phyloP scores from a whole-genome alignment of 2,888 invertebrate genomes.

The Rhagophthalmus giganteus region DNA sequence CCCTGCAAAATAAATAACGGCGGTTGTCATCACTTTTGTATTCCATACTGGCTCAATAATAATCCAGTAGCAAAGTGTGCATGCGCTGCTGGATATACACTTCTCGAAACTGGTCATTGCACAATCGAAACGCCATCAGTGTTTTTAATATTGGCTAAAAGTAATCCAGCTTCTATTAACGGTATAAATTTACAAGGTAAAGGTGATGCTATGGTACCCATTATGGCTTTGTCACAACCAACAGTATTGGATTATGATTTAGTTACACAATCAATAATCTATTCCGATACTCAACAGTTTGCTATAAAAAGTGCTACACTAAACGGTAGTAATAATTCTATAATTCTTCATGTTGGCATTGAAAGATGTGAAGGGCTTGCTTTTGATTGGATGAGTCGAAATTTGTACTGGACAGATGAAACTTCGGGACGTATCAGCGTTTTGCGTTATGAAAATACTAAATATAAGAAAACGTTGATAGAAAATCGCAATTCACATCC shows the following conservation, averaged over 20 bases:
- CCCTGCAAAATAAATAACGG: conserved; percentile 70
- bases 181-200: conserved; percentile 60
- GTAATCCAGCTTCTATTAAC: conserved; percentile 71
- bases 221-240: conserved; percentile 67
- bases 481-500: conserved; percentile 62
- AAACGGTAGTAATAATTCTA: conserved; percentile 34
- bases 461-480: conserved; percentile 61
- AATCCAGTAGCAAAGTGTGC: conserved; percentile 66
- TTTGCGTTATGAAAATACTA: conserved; percentile 64
- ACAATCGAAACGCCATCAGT: conserved; percentile 59
- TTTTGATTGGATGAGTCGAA: conserved; percentile 80
- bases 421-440: conserved; percentile 70
- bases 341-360: conserved; percentile 58
- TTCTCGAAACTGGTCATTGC: conserved; percentile 64
- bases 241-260: conserved; percentile 72
- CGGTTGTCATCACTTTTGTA: conserved; percentile 77
- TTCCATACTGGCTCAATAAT: conserved; percentile 64
- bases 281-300: conserved; percentile 59
- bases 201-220: conserved; percentile 68
- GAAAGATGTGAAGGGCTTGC: conserved; percentile 75
- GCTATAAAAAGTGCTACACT: conserved; percentile 40
- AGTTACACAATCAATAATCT: conserved; percentile 52
- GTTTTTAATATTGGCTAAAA: conserved; percentile 69
- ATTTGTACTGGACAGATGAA: conserved; percentile 84
- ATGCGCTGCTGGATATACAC: conserved; percentile 72